A percentile compares a stretch with the other conserved stretches of the same genome.
phyloP scores from a whole-genome alignment of 1,140 invertebrate genomes.

The Trialeurodes vaporariorum region DNA sequence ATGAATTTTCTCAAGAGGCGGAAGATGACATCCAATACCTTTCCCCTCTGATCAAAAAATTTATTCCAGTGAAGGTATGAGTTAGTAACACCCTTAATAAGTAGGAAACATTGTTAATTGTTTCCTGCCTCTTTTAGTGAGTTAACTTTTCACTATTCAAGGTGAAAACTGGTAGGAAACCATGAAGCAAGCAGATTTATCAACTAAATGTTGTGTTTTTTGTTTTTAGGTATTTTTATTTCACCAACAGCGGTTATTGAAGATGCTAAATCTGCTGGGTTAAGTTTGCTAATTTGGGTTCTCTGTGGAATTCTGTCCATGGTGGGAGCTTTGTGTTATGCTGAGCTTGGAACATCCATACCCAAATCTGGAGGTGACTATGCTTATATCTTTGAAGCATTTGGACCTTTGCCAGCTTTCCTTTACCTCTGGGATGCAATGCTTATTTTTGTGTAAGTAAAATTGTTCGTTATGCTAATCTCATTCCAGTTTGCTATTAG shows the following conservation, averaged over 20 bases:
- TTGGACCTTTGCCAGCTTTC: constrained; percentile 86
- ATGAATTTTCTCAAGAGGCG: too few relatives aligned
- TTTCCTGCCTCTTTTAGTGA: neutral
- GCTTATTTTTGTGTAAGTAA: constrained; percentile 63
- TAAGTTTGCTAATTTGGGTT: constrained; percentile 80
- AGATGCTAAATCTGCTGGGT: constrained; percentile 75
- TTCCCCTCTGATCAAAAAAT: too few relatives aligned
- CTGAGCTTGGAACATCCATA: constrained; percentile 74
- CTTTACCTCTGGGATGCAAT: constrained; percentile 85
- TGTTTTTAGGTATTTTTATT: constrained; percentile 66
- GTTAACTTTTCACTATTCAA: neutral
- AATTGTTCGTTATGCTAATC: too few relatives aligned
- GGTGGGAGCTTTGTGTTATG: constrained; percentile 87
- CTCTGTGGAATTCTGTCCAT: constrained; percentile 74
- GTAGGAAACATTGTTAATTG: too few relatives aligned
- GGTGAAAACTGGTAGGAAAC: neutral
- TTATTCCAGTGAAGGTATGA: too few relatives aligned
- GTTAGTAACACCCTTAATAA: too few relatives aligned
- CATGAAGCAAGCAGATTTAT: neutral
- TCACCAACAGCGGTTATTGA: constrained; percentile 87
- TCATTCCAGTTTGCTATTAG: too few relatives aligned
- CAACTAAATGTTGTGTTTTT: neutral
- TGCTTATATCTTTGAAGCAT: constrained; percentile 81
- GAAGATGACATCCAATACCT: too few relatives aligned
- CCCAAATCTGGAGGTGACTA: constrained; percentile 88